Base-by-base conservation (phyloP, 2,113 vertebrate genomes). In the Daubentonia madagascariensis region DNA sequence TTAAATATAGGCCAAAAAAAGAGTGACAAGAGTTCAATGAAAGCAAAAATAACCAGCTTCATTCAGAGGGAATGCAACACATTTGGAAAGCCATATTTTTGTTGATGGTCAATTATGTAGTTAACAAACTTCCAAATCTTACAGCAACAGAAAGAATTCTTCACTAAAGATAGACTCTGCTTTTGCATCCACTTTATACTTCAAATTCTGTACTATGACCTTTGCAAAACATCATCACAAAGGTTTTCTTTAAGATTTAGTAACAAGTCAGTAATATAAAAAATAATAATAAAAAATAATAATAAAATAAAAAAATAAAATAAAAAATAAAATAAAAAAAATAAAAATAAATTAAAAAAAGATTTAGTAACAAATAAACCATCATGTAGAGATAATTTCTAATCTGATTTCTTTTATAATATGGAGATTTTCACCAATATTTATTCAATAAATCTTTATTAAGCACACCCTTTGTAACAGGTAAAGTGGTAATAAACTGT, bases 21-120 rank as follows among this genome's bases (percentile, higher is more conserved):
- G 80, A 0, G 2, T 3, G 10, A 54, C 23, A 43, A 14, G 11
- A 0, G 0, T 67, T 94, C 94, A 5, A 22, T 0, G 0, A 6
- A 50, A 45, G 17, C 28, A 67, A 52, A 90, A 43, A 22, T 11
- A 23, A 30, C 9, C 40, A 72, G 54, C n/a, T 50, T 32, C 57
- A 4, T 35, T 43, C 20, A 28, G 37, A 72, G 7, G 6, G 6
- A 68, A n/a, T 17, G 9, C 83, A 12, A 5, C 7, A 35, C 50
- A 13, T 2, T 45, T 20, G 3, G 23, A 84, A 75, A 1, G 65
- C 13, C 6, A 4, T 12, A 1, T 30, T 35, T 73, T 10, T 17
- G 9, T 12, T 40, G 59, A 23, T 13, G 43, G 28, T 45, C 40
- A 22, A 5, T 28, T 35, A 40, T 8, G 11, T 13, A 25, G 8